Conservation (phyloP, 2,888 invertebrate genomes). For the Acleris cristana region DNA sequence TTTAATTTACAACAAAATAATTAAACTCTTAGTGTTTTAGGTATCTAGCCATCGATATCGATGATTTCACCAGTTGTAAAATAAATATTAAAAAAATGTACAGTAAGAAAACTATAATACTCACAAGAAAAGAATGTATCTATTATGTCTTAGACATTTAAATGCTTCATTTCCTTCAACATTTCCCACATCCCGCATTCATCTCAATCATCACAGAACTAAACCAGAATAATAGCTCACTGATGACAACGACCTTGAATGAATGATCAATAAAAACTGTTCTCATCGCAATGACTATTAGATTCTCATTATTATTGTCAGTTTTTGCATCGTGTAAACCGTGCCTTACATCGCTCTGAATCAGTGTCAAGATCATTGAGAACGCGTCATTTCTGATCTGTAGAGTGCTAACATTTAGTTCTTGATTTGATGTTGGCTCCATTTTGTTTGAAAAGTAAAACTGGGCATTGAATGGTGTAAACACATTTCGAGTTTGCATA, state of each 20-base stretch:
- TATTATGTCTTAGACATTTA: neutral
- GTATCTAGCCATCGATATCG: too few species aligned
- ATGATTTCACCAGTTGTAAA: too few species aligned
- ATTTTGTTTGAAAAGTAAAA: too few species aligned
- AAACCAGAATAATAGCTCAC: slow-evolving; percentile 34
- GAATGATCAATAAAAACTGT: slow-evolving; percentile 31
- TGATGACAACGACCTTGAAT: slow-evolving; percentile 34
- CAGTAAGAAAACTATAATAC: too few species aligned
- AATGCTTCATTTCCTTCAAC: slow-evolving; percentile 7
- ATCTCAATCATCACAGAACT: slow-evolving; percentile 8
- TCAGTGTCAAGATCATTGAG: slow-evolving; percentile 46
- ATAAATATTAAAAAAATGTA: too few species aligned
- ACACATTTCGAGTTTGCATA: slow-evolving; percentile 22
- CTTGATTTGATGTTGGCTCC: too few species aligned
- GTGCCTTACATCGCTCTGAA: slow-evolving; percentile 38
- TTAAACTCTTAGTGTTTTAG: too few species aligned
- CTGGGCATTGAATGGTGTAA: neutral
- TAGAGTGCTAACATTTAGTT: too few species aligned
- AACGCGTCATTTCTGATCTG: slow-evolving; percentile 28
- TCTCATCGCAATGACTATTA: slow-evolving; percentile 40
- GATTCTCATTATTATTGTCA: slow-evolving; percentile 48
- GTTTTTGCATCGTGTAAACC: slow-evolving; percentile 45
- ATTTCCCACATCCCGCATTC: slow-evolving; percentile 11
- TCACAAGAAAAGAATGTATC: too few species aligned
- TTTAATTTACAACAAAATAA: too few species aligned